Evolutionary conservation across 1,140 invertebrate species (phyloP).

Genomic region (Coboldia fuscipes): DNA sequence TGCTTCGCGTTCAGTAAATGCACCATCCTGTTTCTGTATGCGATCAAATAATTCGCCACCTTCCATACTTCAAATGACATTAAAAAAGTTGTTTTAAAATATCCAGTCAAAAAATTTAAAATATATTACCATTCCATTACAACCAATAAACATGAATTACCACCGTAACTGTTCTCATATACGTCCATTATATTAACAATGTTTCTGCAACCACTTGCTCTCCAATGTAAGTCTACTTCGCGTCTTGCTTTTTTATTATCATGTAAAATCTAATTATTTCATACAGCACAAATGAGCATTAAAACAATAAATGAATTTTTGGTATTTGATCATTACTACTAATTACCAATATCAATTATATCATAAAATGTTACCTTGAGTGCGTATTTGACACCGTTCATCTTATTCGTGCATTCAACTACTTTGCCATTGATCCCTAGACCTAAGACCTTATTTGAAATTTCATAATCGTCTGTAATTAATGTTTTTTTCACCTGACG

Average conservation of each 20-base stretch:
- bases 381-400: constrained; percentile 55
- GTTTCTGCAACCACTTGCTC: constrained; percentile 70
- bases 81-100: neutral
- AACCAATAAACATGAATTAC: constrained; percentile 77
- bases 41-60: constrained; percentile 91
- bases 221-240: constrained; percentile 92
- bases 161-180: constrained; percentile 86
- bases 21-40: constrained; percentile 86
- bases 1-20: constrained; percentile 71
- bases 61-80: constrained; percentile 56
- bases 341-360: neutral
- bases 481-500: constrained; percentile 51
- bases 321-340: neutral
- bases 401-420: constrained; percentile 46
- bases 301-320: neutral
- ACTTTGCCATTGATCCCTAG: constrained; percentile 96
- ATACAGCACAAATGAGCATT: no score
- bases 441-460: constrained; percentile 87
- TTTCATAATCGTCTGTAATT: constrained; percentile 82
- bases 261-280: constrained; percentile 49
- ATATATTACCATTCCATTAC: constrained; percentile 88
- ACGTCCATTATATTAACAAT: constrained; percentile 90
- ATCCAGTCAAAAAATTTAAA: neutral
- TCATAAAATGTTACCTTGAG: constrained; percentile 46
- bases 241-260: constrained; percentile 79